Evolutionary conservation across 2,797 vertebrate genomes (phyloP), one percentile per base, ranked within the genome.

Genomic region (Gallinago nigripennis): DNA sequence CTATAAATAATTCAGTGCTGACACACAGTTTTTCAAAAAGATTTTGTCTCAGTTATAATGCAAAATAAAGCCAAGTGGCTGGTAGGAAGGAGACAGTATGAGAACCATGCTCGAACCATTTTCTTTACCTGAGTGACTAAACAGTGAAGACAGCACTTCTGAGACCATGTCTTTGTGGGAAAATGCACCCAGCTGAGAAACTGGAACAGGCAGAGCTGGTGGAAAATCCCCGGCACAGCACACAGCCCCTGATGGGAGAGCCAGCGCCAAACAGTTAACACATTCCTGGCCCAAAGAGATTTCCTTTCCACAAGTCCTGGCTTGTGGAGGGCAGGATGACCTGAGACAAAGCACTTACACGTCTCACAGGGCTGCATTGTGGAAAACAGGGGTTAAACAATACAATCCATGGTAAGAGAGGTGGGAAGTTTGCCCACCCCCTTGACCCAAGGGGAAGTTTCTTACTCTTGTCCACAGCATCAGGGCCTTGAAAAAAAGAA

Each of bases 1-100:
- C 88, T 95, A 94, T 96, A 96, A 96, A 95, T 97, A 96, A 94
- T 94, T 86, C 94, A 80, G 90, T 9, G 75, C 86, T 95, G 86
- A 92, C 88, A 95, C 84, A 86, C 6, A 90, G 68, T 77, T 94
- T 96, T 96, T 88, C 39, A 84, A 39, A 91, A 91, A 77, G 33
- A 86, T 84, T 92, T 88, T 21, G 24, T 61, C 81, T 92, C 92
- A 75, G 61, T 85, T 88, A 53, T 58, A 90, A 90, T 56, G 50
- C 61, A 89, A 80, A 86, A 93, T 54, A 88, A 84, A 92, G 51
- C 50, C 31, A 78, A 92, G 60, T 30, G 58, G 58, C 66, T 92
- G 51, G 73, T 58, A 90, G 68, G 66, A 90, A 93, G 64, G 23
- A 94, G 76, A 50, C n/a, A 80, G 75, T 31, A 69, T n/a, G 41